phyloP scores from a whole-genome alignment of 2,113 vertebrate genomes.

The Toxostoma redivivum region DNA sequence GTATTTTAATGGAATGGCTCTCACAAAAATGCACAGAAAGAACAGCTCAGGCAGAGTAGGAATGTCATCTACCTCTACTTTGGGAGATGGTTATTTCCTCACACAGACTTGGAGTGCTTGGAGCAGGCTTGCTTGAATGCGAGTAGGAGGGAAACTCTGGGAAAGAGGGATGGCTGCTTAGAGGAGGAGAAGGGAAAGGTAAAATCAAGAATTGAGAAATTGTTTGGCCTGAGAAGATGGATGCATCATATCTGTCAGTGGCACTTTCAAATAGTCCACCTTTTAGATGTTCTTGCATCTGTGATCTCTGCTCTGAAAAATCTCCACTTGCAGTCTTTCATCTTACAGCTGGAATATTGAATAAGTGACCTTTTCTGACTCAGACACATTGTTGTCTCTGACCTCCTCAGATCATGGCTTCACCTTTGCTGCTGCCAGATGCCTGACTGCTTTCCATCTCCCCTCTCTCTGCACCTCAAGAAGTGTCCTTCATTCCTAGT shows the following conservation, averaged over 20 bases:
- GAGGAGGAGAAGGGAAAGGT: neutral
- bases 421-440: conserved; percentile 47
- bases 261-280: neutral
- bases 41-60: neutral
- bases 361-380: conserved; percentile 46
- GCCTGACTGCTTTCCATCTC: neutral
- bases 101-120: neutral
- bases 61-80: neutral
- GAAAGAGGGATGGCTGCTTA: neutral
- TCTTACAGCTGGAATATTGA: conserved; percentile 50
- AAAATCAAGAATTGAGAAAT: neutral
- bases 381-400: conserved; percentile 29
- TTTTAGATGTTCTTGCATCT: conserved; percentile 37
- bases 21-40: neutral
- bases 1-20: neutral
- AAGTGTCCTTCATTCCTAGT: conserved; percentile 1
- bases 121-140: neutral
- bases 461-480: neutral
- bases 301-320: conserved; percentile 34
- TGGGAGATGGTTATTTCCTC: neutral
- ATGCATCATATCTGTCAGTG: neutral
- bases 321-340: conserved; percentile 27
- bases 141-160: neutral
- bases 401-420: conserved; percentile 34
- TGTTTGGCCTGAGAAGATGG: neutral